These are phyloP conservation scores for Ganaspis sp. DNA, from an alignment of 1,140 invertebrate genomes.

Conservation along the genomic window DNA sequence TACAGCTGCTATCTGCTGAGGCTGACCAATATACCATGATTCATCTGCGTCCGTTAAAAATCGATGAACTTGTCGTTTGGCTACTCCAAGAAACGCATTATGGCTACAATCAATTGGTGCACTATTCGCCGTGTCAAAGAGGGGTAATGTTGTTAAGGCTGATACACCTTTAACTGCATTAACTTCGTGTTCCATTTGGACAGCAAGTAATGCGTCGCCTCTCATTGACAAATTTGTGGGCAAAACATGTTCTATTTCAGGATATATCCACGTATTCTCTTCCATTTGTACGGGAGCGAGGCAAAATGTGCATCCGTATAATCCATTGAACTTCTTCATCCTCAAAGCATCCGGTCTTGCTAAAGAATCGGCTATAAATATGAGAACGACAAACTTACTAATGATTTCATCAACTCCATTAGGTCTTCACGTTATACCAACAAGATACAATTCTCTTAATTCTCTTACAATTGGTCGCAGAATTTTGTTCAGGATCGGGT, in stretches of 20 bases:
- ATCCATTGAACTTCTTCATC: background rate
- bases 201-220: background rate
- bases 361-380: background rate
- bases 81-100: slow-evolving; percentile 1
- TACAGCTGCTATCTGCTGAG: background rate
- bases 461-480: too few relatives aligned
- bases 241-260: background rate
- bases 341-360: background rate
- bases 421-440: background rate
- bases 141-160: slow-evolving; percentile 2
- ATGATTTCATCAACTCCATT: background rate
- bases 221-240: slow-evolving; percentile 13
- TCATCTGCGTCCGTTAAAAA: background rate
- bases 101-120: slow-evolving; percentile 25
- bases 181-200: background rate
- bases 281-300: slow-evolving; percentile 13
- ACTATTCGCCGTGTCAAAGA: slow-evolving; percentile 5
- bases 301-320: slow-evolving; percentile 23
- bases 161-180: background rate
- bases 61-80: background rate
- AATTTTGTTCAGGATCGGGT: too few relatives aligned
- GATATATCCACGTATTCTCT: background rate
- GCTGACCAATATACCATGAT: slow-evolving; percentile 18
- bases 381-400: background rate
- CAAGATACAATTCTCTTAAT: slow-evolving; percentile 9